Base-by-base conservation (phyloP, 2,797 vertebrate species). In the Mus caroli region DNA sequence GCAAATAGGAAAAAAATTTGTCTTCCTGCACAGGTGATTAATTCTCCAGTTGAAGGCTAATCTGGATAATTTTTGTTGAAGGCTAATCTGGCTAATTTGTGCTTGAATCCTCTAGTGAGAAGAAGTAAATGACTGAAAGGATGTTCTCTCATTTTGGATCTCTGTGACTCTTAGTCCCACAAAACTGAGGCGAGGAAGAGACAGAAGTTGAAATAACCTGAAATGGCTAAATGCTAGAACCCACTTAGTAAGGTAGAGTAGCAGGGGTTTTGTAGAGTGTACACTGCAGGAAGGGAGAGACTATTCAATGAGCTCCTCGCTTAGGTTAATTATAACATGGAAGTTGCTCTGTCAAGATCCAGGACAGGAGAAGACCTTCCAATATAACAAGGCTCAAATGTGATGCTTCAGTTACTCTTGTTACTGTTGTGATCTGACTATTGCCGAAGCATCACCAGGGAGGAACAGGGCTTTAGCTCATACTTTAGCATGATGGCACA, bases 261-360 rank as follows among this genome's bases (percentile, higher is more conserved):
- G 11, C 71, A 56, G 19, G 14, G 4, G 28, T 7, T 89, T 75
- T 84, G 34, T 26, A 24, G 3, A 2, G 46, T 22, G 8, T 14
- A 19, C 2, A 17, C 19, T 9, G 1, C 40, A 60, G 86, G 37
- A 80, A 80, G 37, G 75, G 22, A 73, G 75, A 58, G 34, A 56
- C 1, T 13, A 7, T 2, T 1, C 26, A 14, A 1, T 2, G 37
- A 3, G 31, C 46, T 88, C 46, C 34, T 62, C 31, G 2, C 12
- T 78, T 62, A 50, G 28, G 26, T 86, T 76, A 58, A 40, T 43
- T 46, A 37, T 80, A 52, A 80, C 43, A 34, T n/a, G 3, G 40
- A 64, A 62, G 31, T 5, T 46, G 10, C 17, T 75, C 22, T 85
- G 67, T n/a, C 37, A 69, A 86, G 75, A 90, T 89, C 43, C 24